Evolutionary conservation across 2,113 vertebrate genomes (phyloP), one percentile per base, ranked within the genome.

Genomic region (Todiramphus saurophagus): DNA sequence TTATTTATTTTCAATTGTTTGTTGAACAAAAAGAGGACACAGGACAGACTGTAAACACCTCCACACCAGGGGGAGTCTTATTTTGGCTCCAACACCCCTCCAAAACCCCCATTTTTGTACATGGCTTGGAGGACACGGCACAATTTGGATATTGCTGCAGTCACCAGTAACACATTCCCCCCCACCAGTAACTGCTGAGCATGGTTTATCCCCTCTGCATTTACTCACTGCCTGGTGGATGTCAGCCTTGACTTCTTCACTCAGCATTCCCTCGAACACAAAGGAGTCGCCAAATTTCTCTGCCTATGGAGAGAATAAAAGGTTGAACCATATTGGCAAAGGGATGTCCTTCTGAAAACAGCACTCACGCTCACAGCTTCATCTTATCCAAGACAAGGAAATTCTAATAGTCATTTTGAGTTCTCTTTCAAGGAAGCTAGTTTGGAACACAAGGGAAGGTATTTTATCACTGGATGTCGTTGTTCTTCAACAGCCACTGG

Each of bases 231-330:
- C 99, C 94, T 99, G 98, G 24, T 98, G 97, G 91, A 99, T 98
- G 70, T 95, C 95, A 41, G 94, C 98, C 97, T 99, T 99, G 90
- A 99, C 98, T 43, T 94, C 95, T 37, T 99, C 98, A 67, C 99
- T 99, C 98, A 99, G 97, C 97, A 99, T 86, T 67, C 98, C 99
- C 87, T 99, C 99, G 90, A 99, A 99, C 68, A 99, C 99, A 97
- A 99, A 99, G 7, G 99, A 99, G 97, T 99, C 99, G 1, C 99
- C 99, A 84, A 99, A 99, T 69, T 93, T 99, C 96, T 99, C 99
- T 13, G 99, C 99, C 99, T 99, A 7, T 7, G 64, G 72, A 73
- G 87, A 94, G 23, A 83, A 50, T 9, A 81, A 79, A 62, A 78
- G 19, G 63, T 19, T 28, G 5, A 48, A 27, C 8, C 3, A 6